These are phyloP conservation scores for Bucorvus abyssinicus DNA, from an alignment of 2,797 vertebrate genomes.

Conservation along the genomic window DNA sequence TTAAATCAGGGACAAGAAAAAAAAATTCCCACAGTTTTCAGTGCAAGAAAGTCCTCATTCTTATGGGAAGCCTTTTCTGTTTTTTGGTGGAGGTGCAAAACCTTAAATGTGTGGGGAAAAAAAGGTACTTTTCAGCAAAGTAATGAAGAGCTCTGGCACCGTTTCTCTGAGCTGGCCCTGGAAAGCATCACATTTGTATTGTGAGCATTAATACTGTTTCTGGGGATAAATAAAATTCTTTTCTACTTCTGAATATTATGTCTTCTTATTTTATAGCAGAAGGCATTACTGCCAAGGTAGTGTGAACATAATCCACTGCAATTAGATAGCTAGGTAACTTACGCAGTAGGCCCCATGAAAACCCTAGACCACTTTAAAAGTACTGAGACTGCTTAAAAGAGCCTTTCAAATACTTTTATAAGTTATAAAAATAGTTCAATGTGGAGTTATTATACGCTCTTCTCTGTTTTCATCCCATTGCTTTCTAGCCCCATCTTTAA, in stretches of 20 bases:
- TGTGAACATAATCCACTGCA: not conserved
- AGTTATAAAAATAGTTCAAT: not conserved
- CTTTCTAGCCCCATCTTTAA: not conserved
- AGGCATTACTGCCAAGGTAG: not conserved
- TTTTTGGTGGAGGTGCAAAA: not conserved
- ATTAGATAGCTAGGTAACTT: not conserved
- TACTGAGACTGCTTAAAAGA: not conserved
- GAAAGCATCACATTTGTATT: constrained; percentile 3
- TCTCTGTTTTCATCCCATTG: not conserved
- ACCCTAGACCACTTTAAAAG: not conserved
- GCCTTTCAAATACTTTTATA: not conserved
- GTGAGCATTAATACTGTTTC: not conserved
- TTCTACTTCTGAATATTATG: constrained; percentile 31
- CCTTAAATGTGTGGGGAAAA: not conserved
- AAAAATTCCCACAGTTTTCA: not conserved
- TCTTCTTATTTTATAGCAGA: not conserved
- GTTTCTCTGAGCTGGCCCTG: not conserved
- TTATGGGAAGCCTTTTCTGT: not conserved
- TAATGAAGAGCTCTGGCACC: not conserved
- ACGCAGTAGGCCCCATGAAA: not conserved
- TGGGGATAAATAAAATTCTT: constrained; percentile 12
- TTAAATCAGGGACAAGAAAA: not conserved
- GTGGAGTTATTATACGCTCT: not conserved
- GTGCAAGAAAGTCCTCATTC: not conserved
- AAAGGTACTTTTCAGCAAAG: not conserved